Evolutionary conservation across 2,113 vertebrate species (phyloP).

Genomic region (Brachypodius melanocephalos): DNA sequence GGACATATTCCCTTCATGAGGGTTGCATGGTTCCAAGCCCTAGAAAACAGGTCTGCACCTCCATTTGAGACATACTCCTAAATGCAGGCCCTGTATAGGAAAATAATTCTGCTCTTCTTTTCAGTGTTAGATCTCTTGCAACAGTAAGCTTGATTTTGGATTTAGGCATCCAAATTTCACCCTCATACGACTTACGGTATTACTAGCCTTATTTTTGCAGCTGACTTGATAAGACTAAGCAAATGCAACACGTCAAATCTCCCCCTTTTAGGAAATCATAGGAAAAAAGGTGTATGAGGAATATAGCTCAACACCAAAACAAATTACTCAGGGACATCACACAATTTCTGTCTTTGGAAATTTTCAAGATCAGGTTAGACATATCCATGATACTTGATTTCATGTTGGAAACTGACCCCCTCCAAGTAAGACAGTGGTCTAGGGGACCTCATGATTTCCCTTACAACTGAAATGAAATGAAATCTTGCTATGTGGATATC

Average conservation of each 20-base stretch:
- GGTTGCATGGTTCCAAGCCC: neutral
- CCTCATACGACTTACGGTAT: neutral
- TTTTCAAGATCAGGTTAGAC: neutral
- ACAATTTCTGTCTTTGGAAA: neutral
- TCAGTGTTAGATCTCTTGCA: neutral
- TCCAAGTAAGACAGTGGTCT: neutral
- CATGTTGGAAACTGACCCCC: neutral
- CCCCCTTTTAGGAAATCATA: neutral
- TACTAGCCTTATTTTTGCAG: neutral
- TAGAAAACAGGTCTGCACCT: neutral
- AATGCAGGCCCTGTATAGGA: neutral
- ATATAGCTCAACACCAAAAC: neutral
- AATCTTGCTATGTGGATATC: neutral
- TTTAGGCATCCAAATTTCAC: neutral
- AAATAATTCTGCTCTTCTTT: neutral
- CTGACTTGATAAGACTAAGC: neutral
- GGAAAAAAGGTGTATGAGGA: neutral
- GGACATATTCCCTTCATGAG: neutral
- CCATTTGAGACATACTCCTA: neutral
- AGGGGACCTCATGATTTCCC: neutral
- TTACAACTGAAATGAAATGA: neutral
- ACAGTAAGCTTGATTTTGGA: neutral
- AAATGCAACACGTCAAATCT: neutral
- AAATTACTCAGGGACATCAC: rapidly evolving
- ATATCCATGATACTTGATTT: neutral